These are phyloP conservation scores for Channa argus DNA, from an alignment of 2,113 vertebrate species.

Conservation along the genomic window DNA sequence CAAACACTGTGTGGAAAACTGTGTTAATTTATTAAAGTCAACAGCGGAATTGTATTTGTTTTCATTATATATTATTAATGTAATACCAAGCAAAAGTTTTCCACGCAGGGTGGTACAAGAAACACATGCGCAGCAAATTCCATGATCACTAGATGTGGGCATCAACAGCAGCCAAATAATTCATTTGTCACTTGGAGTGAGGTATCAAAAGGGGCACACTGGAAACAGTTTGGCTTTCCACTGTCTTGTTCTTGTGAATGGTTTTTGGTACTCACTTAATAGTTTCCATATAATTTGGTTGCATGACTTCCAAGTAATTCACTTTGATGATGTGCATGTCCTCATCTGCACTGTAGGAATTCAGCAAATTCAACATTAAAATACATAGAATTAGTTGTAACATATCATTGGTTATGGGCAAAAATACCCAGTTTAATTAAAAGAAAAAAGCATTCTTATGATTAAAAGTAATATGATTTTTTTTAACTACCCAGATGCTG, in stretches of 20 bases:
- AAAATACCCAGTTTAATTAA: too few species aligned
- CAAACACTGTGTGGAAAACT: slow-evolving; percentile 63
- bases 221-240: slow-evolving; percentile 47
- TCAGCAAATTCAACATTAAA: neutral
- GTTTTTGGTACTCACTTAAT: slow-evolving; percentile 7
- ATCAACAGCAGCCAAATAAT: slow-evolving; percentile 31
- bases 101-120: slow-evolving; percentile 19
- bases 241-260: slow-evolving; percentile 12
- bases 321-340: too few species aligned
- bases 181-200: slow-evolving; percentile 38
- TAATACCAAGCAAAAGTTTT: slow-evolving; percentile 42
- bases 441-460: too few species aligned
- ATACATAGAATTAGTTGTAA: too few species aligned
- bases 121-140: slow-evolving; percentile 31
- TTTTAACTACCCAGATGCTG: too few species aligned
- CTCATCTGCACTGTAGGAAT: neutral
- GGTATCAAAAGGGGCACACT: slow-evolving; percentile 29
- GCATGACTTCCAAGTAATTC: slow-evolving; percentile 15
- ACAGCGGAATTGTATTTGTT: slow-evolving; percentile 63
- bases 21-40: slow-evolving; percentile 66
- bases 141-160: slow-evolving; percentile 22
- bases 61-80: slow-evolving; percentile 60
- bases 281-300: slow-evolving; percentile 39
- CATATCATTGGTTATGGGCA: too few species aligned
- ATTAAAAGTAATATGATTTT: too few species aligned